Evolutionary conservation across 2,797 vertebrate species (phyloP), one percentile per base, ranked within the genome.

Genomic region (Pempheris klunzingeri): DNA sequence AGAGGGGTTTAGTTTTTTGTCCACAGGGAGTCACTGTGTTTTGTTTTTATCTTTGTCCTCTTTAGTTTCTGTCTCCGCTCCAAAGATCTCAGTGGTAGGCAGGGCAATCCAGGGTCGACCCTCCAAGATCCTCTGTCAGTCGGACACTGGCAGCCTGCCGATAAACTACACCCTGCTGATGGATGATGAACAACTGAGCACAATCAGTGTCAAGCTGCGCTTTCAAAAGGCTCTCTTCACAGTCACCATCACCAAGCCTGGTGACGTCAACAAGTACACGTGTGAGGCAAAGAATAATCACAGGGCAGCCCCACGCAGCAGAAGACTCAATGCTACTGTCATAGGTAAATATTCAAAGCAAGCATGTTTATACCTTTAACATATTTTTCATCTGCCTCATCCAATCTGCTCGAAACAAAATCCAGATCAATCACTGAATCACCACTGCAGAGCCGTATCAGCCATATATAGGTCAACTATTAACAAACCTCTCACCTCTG

Each of bases 111-210:
- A 94, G 4, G 83, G 80, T 2, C 28, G 12, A n/a, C 34, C 65
- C 11, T 74, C 95, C 54, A 18, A 13, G 34, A 87, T 95, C 74
- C 68, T 14, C 24, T 96, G 95, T 72, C 24, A 26, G 43, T 94
- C 94, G 0, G 75, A 88, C 3, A 6, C 0, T 0, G 95, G 95
- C 69, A 94, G 89, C 64, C 74, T 91, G 38, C 95, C 95, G 0
- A 92, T 96, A 50, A 90, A 49, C 47, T 96, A 95, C 92, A 93
- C 84, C 10, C 87, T 96, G 55, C 15, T 47, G 17, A 74, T 17
- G 20, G 20, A 34, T 0, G 0, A 53, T 2, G 0, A 5, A 0
- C 0, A 0, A 0, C 1, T 92, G 15, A 13, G 4, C 41, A 47
- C 1, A 0, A 9, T 2, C 5, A 34, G 0, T 0, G 65, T 93